Evolutionary conservation across 2,888 invertebrate genomes (phyloP).

Genomic region (Syrphus vitripennis): DNA sequence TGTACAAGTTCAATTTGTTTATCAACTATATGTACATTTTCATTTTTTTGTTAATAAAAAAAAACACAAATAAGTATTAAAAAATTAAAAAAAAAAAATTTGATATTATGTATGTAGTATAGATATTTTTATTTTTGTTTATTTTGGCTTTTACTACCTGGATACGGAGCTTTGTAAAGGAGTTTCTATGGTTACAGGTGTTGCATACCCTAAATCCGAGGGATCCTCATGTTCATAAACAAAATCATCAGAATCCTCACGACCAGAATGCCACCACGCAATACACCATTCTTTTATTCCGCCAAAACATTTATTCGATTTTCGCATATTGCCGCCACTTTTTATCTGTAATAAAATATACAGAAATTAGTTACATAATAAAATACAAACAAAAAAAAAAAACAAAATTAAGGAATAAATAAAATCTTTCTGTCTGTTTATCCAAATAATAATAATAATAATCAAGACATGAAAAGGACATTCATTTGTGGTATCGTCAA

Average conservation of each 20-base stretch:
- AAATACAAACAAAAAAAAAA: neutral
- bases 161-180: slow-evolving; percentile 93
- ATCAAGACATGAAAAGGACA: slow-evolving; percentile 25
- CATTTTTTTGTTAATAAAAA: slow-evolving; percentile 28
- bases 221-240: slow-evolving; percentile 88
- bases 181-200: slow-evolving; percentile 92
- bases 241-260: slow-evolving; percentile 90
- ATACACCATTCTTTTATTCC: slow-evolving; percentile 90
- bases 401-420: neutral
- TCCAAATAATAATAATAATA: neutral
- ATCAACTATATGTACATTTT: neutral
- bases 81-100: slow-evolving; percentile 38
- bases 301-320: slow-evolving; percentile 79
- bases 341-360: slow-evolving; percentile 75
- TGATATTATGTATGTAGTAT: slow-evolving; percentile 1
- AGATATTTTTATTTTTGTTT: no score
- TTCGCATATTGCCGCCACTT: slow-evolving; percentile 79
- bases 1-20: slow-evolving; percentile 18
- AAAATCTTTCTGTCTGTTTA: neutral
- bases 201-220: slow-evolving; percentile 89
- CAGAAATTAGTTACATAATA: no score
- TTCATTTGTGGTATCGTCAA: slow-evolving; percentile 30
- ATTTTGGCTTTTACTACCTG: slow-evolving; percentile 82
- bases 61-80: neutral
- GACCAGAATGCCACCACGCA: slow-evolving; percentile 95